A percentile compares a stretch with the other conserved stretches of the same genome.
Conservation (phyloP, 2,888 invertebrate genomes). For the Cinara cedri region DNA sequence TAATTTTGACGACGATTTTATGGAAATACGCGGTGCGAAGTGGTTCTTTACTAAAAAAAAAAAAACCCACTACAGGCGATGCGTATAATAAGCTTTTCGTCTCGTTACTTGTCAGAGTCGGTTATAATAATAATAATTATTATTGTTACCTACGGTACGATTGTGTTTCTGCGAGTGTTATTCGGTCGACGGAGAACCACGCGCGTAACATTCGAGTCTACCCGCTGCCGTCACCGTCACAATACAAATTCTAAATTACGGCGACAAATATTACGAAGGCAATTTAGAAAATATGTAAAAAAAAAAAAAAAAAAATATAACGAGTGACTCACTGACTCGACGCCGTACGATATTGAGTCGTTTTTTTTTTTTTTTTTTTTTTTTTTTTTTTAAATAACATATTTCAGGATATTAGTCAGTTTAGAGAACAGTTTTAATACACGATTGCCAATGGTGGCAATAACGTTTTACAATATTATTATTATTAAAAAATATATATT, state of each 20-base stretch:
- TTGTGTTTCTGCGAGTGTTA: slow-evolving; percentile 13
- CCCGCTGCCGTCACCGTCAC: neutral
- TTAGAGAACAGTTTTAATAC: neutral
- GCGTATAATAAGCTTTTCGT: slow-evolving; percentile 6
- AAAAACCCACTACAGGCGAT: neutral
- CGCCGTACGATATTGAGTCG: neutral
- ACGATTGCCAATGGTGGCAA: no score
- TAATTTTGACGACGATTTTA: slow-evolving; percentile 52
- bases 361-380: neutral
- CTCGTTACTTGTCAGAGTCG: neutral
- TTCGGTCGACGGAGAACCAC: no score
- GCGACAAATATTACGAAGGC: slow-evolving; percentile 16
- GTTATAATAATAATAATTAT: neutral
- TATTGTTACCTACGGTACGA: neutral
- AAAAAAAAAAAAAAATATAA: neutral
- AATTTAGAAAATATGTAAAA: neutral
- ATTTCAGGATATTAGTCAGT: slow-evolving; percentile 1
- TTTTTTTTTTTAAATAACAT: neutral
- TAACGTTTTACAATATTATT: no score
- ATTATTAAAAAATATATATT: no score
- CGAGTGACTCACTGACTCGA: neutral
- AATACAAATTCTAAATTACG: slow-evolving; percentile 9
- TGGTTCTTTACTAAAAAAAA: neutral
- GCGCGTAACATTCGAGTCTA: neutral
- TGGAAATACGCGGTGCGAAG: slow-evolving; percentile 20